These are phyloP conservation scores for Drosophila quinaria DNA, from an alignment of 2,888 invertebrate genomes.

Conservation along the genomic window DNA sequence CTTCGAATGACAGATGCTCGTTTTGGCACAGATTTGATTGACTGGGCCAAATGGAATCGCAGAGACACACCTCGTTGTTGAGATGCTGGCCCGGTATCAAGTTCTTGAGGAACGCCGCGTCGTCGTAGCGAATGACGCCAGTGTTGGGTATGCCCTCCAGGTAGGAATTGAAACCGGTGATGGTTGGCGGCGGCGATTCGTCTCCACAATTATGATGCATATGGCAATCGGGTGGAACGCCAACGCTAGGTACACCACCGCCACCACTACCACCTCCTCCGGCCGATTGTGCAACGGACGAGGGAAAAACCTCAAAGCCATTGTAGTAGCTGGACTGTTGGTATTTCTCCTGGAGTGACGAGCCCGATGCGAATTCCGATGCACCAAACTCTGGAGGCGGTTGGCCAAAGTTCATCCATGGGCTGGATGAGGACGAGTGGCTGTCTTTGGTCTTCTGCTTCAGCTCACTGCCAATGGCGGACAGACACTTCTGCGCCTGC, in stretches of 20 bases:
- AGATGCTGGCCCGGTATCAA: slow-evolving; percentile 86
- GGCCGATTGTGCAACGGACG: slow-evolving; percentile 50
- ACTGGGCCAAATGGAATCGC: slow-evolving; percentile 1
- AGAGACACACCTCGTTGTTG: slow-evolving; percentile 83
- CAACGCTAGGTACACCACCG: slow-evolving; percentile 29
- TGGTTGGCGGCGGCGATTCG: slow-evolving; percentile 85
- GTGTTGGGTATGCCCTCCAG: slow-evolving; percentile 85
- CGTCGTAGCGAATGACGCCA: slow-evolving; percentile 85
- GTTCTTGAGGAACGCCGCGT: slow-evolving; percentile 84
- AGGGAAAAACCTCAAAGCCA: slow-evolving; percentile 83
- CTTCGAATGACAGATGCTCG: slow-evolving; percentile 6
- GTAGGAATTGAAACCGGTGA: slow-evolving; percentile 84
- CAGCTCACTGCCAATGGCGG: slow-evolving; percentile 85
- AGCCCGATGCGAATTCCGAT: slow-evolving; percentile 26
- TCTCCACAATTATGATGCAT: slow-evolving; percentile 85
- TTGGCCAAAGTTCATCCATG: slow-evolving; percentile 69
- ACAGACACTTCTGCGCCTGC: slow-evolving; percentile 79
- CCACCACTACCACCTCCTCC: slow-evolving; percentile 10
- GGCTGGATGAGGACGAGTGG: slow-evolving; percentile 60
- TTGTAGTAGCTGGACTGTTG: slow-evolving; percentile 84
- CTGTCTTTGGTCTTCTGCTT: slow-evolving; percentile 84
- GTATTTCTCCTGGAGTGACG: slow-evolving; percentile 82
- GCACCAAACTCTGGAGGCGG: slow-evolving; percentile 43
- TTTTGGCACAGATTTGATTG: slow-evolving; percentile 22
- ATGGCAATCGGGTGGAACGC: slow-evolving; percentile 75